phyloP scores from a whole-genome alignment of 2,113 vertebrate genomes.

The Podarcis cretensis region DNA sequence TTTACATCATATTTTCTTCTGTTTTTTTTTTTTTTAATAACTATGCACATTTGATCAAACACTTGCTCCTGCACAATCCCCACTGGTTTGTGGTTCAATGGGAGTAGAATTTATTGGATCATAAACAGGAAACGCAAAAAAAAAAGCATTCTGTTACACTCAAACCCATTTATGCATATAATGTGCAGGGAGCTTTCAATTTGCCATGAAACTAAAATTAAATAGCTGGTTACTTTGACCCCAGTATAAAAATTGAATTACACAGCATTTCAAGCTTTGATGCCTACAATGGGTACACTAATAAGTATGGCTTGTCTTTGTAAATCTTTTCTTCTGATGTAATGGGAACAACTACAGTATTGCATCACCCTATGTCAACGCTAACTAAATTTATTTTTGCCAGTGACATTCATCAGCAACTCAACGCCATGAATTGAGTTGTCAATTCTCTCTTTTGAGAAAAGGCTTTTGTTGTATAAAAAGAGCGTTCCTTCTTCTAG shows the following conservation, averaged over 20 bases:
- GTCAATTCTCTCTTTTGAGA: background rate
- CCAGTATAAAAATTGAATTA: background rate
- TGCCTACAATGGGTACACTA: background rate
- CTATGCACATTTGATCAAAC: too few species aligned
- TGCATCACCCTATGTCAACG: background rate
- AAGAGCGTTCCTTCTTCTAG: background rate
- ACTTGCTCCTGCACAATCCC: too few species aligned
- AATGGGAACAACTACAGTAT: background rate
- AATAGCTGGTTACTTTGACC: background rate
- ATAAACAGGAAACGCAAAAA: too few species aligned
- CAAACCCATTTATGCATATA: background rate
- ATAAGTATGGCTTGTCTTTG: background rate
- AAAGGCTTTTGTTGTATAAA: background rate
- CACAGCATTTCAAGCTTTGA: too few species aligned
- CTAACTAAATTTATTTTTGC: background rate
- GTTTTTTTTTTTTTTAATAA: accelerated
- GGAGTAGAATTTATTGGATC: too few species aligned
- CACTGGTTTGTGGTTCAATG: too few species aligned
- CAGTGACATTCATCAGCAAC: background rate
- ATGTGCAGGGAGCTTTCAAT: background rate
- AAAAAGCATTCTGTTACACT: background rate
- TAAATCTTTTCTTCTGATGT: background rate
- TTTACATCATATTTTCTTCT: too few species aligned
- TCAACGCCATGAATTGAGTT: background rate
- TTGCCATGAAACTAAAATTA: background rate